phyloP scores from a whole-genome alignment of 92 coral and sea anemone genomes.

The Anthopleura xanthogrammica region DNA sequence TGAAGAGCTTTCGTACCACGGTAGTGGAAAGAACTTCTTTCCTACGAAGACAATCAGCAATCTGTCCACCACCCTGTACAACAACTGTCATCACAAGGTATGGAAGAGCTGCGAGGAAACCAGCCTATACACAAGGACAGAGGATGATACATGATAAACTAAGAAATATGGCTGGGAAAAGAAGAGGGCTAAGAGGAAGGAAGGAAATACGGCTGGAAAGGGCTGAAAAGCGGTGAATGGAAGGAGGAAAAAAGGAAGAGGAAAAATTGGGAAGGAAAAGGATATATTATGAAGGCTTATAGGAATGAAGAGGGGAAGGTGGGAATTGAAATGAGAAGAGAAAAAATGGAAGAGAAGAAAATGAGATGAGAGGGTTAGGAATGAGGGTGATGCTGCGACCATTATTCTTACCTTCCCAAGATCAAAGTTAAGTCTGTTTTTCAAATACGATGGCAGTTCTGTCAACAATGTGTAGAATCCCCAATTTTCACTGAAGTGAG shows the following conservation, averaged over 20 bases:
- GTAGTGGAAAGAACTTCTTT: slow-evolving; percentile 58
- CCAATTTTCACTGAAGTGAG: slow-evolving; percentile 97
- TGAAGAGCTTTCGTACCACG: slow-evolving; percentile 77
- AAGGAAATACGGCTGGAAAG: background rate
- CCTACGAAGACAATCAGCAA: slow-evolving; percentile 75
- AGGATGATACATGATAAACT: background rate
- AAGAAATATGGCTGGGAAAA: background rate
- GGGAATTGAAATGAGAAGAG: background rate
- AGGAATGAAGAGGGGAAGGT: background rate
- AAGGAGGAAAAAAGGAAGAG: background rate
- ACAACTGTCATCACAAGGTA: slow-evolving; percentile 84
- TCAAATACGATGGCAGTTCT: slow-evolving; percentile 84
- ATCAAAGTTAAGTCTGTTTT: slow-evolving; percentile 80
- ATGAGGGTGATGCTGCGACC: background rate
- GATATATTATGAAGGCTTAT: background rate
- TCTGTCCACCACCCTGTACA: slow-evolving; percentile 74
- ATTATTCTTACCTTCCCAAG: slow-evolving; percentile 48
- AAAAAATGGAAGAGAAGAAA: too few relatives aligned
- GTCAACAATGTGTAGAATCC: slow-evolving; percentile 93
- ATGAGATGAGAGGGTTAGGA: too few relatives aligned
- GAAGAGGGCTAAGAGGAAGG: background rate
- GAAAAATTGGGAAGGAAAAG: background rate
- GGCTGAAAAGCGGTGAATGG: background rate
- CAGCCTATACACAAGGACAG: slow-evolving; percentile 64
- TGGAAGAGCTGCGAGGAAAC: slow-evolving; percentile 87